Conservation (phyloP, 64 coral and sea anemone genomes). For the Anthopleura sola region DNA sequence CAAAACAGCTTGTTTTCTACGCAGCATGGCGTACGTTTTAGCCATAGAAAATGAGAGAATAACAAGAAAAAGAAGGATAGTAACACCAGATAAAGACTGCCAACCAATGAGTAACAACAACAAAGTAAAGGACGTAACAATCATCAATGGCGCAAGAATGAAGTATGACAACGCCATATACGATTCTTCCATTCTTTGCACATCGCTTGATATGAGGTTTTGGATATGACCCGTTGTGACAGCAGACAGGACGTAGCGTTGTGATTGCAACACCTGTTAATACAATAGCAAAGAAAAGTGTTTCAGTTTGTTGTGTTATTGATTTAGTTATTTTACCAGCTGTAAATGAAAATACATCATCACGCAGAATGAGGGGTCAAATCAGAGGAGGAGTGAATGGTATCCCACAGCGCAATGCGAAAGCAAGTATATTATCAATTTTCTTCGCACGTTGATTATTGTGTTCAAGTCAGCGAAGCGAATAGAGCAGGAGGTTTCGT, state of each 20-base stretch:
- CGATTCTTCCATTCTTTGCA: background rate
- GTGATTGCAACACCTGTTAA: background rate
- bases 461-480: no score
- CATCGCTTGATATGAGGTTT: background rate
- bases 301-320: background rate
- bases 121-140: background rate
- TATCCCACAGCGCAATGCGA: no score
- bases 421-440: no score
- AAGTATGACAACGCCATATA: no score
- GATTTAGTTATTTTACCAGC: background rate
- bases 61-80: background rate
- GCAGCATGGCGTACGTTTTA: background rate
- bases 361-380: no score
- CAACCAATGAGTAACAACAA: conserved; percentile 18
- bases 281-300: background rate
- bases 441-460: no score
- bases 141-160: background rate
- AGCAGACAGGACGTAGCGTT: background rate
- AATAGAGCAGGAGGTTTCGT: no score
- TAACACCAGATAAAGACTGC: conserved; percentile 28
- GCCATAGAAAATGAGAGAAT: background rate
- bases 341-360: no score
- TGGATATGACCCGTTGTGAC: background rate
- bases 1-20: background rate
- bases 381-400: no score